Percentiles rank a stretch among this genome's conserved stretches.
Evolutionary conservation across 2,797 vertebrate species (phyloP).

Genomic region (Selene dorsalis): DNA sequence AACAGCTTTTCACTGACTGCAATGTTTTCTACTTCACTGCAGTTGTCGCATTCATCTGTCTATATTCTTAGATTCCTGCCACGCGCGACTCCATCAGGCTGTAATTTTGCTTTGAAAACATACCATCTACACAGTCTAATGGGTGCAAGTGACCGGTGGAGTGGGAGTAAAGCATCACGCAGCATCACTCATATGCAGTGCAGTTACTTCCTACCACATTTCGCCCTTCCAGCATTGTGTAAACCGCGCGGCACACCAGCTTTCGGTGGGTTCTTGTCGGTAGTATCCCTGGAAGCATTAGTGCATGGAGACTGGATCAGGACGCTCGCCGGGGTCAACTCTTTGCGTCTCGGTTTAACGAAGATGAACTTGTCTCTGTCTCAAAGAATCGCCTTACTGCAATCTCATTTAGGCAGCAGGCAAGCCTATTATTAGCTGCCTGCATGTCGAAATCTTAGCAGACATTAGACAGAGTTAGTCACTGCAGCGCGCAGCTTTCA

Average conservation of each 20-base stretch:
- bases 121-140: not conserved
- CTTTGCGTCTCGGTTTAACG: constrained; percentile 78
- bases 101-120: not conserved
- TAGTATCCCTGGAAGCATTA: constrained; percentile 75
- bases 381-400: constrained; percentile 74
- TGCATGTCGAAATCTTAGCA: constrained; percentile 55
- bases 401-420: constrained; percentile 77
- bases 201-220: constrained; percentile 74
- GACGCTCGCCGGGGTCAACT: constrained; percentile 64
- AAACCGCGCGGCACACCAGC: constrained; percentile 64
- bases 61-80: not conserved
- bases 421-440: constrained; percentile 81
- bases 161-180: not conserved
- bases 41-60: not conserved
- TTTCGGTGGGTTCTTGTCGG: constrained; percentile 62
- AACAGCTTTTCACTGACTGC: not conserved
- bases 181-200: not conserved
- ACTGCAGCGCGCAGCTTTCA: not conserved
- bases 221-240: constrained; percentile 58
- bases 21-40: not conserved
- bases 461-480: constrained; percentile 71
- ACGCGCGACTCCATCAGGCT: too few relatives aligned
- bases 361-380: constrained; percentile 79
- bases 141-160: not conserved
- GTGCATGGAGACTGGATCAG: constrained; percentile 62